Evolutionary conservation across 2,113 vertebrate species (phyloP).

Genomic region (cattle (Bos taurus)): ARS-UCD2.0 NC_037334.1:22719001-22719500

Average conservation of each 20-base stretch:
- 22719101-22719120: not conserved
- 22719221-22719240: not conserved
- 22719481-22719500: not conserved
- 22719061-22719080: not conserved
- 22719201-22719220: not conserved
- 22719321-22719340: constrained; percentile 2
- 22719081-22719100: not conserved
- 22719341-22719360: not conserved
- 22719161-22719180: not conserved
- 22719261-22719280: not conserved
- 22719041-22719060: not conserved
- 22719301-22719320: not conserved
- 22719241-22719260: not conserved
- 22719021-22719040: not conserved
- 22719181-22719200: not conserved
- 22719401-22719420: constrained; percentile 8
- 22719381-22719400: constrained; percentile 9
- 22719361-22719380: not conserved
- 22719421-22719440: not conserved
- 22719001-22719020: not conserved
- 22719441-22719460: not conserved
- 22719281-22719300: not conserved
- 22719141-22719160: not conserved
- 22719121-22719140: not conserved
- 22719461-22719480: constrained; percentile 9